Conservation (phyloP, 2,113 vertebrate genomes). For the Otus sunia region DNA sequence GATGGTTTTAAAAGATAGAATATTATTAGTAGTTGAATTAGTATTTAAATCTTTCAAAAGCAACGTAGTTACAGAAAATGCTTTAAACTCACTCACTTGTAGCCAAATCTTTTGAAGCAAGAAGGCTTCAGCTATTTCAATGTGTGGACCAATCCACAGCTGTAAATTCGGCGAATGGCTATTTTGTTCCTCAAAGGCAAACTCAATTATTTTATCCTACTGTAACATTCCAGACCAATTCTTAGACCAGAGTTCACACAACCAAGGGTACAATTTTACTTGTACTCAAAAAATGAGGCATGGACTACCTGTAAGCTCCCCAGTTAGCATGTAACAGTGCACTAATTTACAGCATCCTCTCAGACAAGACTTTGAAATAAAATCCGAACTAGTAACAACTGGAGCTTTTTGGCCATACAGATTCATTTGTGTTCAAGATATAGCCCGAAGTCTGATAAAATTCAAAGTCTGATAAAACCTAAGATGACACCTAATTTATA, state of each 20-base stretch:
- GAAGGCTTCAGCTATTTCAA: not conserved
- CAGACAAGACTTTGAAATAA: not conserved
- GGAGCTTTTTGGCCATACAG: not conserved
- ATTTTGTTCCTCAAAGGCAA: not conserved
- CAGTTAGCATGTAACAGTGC: not conserved
- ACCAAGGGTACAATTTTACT: not conserved
- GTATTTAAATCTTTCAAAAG: not conserved
- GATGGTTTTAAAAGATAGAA: not conserved
- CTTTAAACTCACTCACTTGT: not conserved
- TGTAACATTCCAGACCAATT: not conserved
- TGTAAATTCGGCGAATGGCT: not conserved
- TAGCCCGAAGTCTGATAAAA: not conserved
- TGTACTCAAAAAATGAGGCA: not conserved
- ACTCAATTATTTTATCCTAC: not conserved
- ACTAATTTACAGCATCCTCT: not conserved
- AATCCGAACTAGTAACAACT: not conserved
- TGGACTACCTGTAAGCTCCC: not conserved
- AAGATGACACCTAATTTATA: not conserved
- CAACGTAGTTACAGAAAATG: not conserved
- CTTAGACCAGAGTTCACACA: not conserved
- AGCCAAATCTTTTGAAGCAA: not conserved
- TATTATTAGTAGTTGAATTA: not conserved
- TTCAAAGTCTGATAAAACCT: not conserved
- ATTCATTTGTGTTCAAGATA: not conserved
- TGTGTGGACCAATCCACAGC: not conserved